These are phyloP conservation scores for Drosophila fulvimacula DNA, from an alignment of 2,888 invertebrate species.

Conservation along the genomic window DNA sequence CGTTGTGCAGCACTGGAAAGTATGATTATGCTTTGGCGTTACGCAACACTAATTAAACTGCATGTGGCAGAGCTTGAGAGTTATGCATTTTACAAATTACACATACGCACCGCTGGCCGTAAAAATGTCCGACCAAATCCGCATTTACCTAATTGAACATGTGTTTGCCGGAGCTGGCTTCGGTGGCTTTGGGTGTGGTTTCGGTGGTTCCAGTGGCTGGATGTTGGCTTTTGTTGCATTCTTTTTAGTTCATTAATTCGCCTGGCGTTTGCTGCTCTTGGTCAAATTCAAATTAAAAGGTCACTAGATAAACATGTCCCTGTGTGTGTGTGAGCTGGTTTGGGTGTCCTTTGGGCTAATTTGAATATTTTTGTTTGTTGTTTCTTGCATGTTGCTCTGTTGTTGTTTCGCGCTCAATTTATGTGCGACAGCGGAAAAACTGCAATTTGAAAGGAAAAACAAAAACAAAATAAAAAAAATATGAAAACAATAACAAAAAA, in stretches of 20 bases:
- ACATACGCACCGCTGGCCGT: slow-evolving; percentile 45
- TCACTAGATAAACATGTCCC: slow-evolving; percentile 15
- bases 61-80: slow-evolving; percentile 28
- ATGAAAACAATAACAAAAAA: slow-evolving; percentile 18
- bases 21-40: slow-evolving; percentile 17
- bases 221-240: slow-evolving; percentile 7
- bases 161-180: slow-evolving; percentile 50
- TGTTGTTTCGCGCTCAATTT: slow-evolving; percentile 49
- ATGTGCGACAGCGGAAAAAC: slow-evolving; percentile 49
- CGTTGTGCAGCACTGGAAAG: slow-evolving; percentile 7
- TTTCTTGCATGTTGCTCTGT: background rate
- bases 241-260: slow-evolving; percentile 73
- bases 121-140: slow-evolving; percentile 44
- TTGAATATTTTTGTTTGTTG: slow-evolving; percentile 62
- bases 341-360: slow-evolving; percentile 46
- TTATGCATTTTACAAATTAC: slow-evolving; percentile 44
- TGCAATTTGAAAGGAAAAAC: slow-evolving; percentile 7
- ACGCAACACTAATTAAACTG: slow-evolving; percentile 61
- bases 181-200: slow-evolving; percentile 8
- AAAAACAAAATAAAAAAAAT: background rate
- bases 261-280: slow-evolving; percentile 23
- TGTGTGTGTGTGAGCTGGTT: background rate
- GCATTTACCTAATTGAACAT: slow-evolving; percentile 72
- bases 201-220: slow-evolving; percentile 10
- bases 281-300: slow-evolving; percentile 75